Evolutionary conservation across 2,113 vertebrate species (phyloP), one percentile per base, ranked within the genome.

Genomic region (Geococcyx californianus): DNA sequence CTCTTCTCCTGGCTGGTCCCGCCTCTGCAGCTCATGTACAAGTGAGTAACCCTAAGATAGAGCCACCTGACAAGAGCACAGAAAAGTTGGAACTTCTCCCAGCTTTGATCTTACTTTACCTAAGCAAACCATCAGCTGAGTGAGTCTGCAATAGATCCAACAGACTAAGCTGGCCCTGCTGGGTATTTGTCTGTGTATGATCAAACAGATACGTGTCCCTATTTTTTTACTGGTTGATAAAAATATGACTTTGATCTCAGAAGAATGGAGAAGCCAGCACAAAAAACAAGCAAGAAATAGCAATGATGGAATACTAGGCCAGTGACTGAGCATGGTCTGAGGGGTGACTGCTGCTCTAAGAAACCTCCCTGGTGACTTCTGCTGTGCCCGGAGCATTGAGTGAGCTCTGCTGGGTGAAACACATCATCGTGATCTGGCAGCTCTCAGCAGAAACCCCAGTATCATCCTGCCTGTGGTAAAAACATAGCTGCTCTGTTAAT

Each of bases 21-120:
- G 82, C 26, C 81, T 91, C 70, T 79, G 45, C 67, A 62, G 81
- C 67, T 72, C 31, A 51, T 36, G 42, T 85, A 44, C 74, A 62
- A 66, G 76, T 0, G 19, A 89, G 72, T 66, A 86, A 86, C 90
- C 70, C 95, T 75, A 85, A 90, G 90, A 90, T 92, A 67, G 54
- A 96, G 90, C 72, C 45, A 94, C 72, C 56, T 60, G 24, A 89
- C 36, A 75, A 80, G 40, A 82, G 54, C 84, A 75, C 13, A 49
- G 89, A 70, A 90, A 92, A 70, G 72, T 7, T 90, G 45, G 63
- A 94, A 66, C 63, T 80, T 85, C 56, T 87, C 66, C 82, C 78
- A 93, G 12, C 69, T 93, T 89, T 83, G 75, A 88, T 95, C 72
- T 87, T 80, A 59, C 74, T 95, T 91, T 70, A 94, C 89, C 75